Evolutionary conservation across 2,888 invertebrate genomes (phyloP), one percentile per base, ranked within the genome.

Genomic region (Formica aserva): DNA sequence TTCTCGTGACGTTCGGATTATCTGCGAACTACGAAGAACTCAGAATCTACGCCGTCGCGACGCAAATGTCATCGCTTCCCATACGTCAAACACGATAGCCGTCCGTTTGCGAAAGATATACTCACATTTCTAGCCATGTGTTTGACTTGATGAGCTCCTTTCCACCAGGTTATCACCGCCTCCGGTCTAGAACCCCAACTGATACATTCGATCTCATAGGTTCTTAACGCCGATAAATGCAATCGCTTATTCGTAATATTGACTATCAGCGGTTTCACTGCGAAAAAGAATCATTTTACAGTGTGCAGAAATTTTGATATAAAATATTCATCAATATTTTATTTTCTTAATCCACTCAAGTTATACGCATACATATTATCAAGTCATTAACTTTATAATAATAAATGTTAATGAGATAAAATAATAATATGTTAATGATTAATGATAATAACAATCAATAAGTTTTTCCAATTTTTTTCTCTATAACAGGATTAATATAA

Each of bases 111-210:
- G 81, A 80, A 60, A 65, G 29, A 63, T 74, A 77, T 87, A 96
- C 97, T 97, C 95, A 98, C 98, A 95, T 97, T 98, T 96, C 97
- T 97, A 78, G 97, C 97, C 95, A 97, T 96, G 94, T 97, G 96
- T 95, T 97, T 97, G 87, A 98, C 96, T 95, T 97, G 98, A 91
- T 97, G 96, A 92, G 96, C 97, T 88, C 97, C 97, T 94, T 98
- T 98, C 98, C 98, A 98, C 98, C 98, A 98, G 60, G 98, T 97
- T 93, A 98, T 97, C 83, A 97, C 96, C 3, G 98, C 98, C 89
- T 98, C 97, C 11, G 98, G 98, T 87, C 97, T 96, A 8, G 98
- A 98, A 75, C 98, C 98, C 0, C 97, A 97, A 85, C 98, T 97
- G 93, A 97, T 96, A 95, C 98, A 98, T 93, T 98, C 98, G 86